Percentiles rank a stretch among this genome's conserved stretches.
phyloP scores from a whole-genome alignment of 2,888 invertebrate species.

The Nomada flava region DNA sequence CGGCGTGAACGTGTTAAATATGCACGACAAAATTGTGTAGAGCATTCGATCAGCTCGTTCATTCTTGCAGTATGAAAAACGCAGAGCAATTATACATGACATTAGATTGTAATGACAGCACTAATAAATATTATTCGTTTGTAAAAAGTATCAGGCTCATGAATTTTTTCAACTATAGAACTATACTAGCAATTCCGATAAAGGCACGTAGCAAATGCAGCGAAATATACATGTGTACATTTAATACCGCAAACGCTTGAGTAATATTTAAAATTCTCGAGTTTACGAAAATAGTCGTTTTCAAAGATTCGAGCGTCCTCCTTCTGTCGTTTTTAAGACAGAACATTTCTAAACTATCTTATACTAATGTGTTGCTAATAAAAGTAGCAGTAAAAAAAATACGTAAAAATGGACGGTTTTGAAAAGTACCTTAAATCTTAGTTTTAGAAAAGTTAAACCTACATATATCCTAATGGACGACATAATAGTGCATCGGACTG shows the following conservation, averaged over 20 bases:
- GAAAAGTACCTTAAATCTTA: conserved; percentile 1
- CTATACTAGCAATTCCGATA: too few species aligned
- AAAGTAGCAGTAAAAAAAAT: neutral
- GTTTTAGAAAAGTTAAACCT: neutral
- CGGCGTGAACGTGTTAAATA: too few species aligned
- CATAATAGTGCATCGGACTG: neutral
- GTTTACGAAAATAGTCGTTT: neutral
- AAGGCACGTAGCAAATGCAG: neutral
- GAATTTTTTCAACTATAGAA: too few species aligned
- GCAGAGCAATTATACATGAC: conserved; percentile 25
- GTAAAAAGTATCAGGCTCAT: too few species aligned
- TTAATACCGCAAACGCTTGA: neutral
- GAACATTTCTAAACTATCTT: neutral
- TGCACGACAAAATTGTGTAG: neutral
- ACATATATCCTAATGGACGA: conserved; percentile 9
- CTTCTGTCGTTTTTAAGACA: neutral
- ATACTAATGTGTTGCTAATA: neutral
- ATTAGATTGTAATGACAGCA: neutral
- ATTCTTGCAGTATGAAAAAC: conserved; percentile 37
- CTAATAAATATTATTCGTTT: neutral
- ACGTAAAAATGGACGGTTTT: conserved; percentile 17
- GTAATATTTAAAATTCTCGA: neutral
- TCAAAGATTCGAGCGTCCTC: neutral
- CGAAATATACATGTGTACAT: neutral
- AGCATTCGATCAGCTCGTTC: conserved; percentile 9